Evolutionary conservation across 2,797 vertebrate species (phyloP), one percentile per base, ranked within the genome.

Genomic region (Semaprochilodus insignis): DNA sequence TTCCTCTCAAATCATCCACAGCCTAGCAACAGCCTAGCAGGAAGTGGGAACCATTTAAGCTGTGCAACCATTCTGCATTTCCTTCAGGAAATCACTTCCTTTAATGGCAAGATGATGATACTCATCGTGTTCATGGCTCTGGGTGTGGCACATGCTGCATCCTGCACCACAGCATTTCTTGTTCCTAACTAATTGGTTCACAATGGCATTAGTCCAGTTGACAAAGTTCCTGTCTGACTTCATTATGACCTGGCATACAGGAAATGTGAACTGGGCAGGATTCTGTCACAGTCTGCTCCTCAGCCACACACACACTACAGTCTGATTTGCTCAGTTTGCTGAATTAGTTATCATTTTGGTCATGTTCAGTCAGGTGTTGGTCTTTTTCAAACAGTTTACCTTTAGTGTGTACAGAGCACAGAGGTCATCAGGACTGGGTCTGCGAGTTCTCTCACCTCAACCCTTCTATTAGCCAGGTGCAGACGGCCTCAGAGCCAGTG

Each of bases 151-250:
- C 73, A 74, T 74, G 62, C 70, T 25, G 54, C 25, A 60, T 15
- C 36, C 80, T 69, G 72, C 36, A 76, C 55, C 36, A 77, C 71
- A 77, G 74, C 55, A 77, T 77, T 48, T 62, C 48, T 57, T 71
- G n/a, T 25, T 31, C 60, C 40, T 52, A 59, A 21, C 25, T 31
- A 25, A 63, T 66, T 19, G 55, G 11, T 65, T 77, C 31, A 72
- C 44, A 8, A 27, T 73, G 67, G 34, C 60, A 73, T 44, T 57
- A 65, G 60, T 83, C 67, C 67, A 57, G 51, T 48, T 72, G 81
- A 77, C 36, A 3, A 59, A 77, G 69, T 63, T 82, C 66, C 81
- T 77, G 74, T 69, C 66, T 82, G 74, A 77, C 67, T 31, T 82
- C 67, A 82, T 77, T 23, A 23, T 82, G 44, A 82, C 74, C 48